Conservation (phyloP, 2,888 invertebrate species). For the Melanchra persicariae region DNA sequence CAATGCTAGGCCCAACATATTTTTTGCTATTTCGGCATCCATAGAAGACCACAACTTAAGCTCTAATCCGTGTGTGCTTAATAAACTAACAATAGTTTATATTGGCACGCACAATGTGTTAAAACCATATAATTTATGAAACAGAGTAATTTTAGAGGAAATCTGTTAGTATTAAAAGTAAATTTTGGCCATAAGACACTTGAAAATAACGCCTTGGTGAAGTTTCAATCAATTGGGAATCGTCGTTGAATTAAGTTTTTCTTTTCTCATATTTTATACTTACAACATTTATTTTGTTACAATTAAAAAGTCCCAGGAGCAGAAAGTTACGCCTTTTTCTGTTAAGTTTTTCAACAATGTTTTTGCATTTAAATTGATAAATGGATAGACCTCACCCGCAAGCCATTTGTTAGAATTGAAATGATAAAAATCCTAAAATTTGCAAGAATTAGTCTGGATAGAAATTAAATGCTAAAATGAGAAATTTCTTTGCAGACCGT, state of each 20-base stretch:
- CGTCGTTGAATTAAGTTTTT: no score
- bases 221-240: no score
- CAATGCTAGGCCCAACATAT: not conserved
- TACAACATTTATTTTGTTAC: conserved; percentile 31
- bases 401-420: conserved; percentile 26
- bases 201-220: not conserved
- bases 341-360: conserved; percentile 38
- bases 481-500: not conserved
- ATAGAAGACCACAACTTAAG: no score
- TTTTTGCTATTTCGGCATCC: no score
- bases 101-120: no score
- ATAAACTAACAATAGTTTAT: no score
- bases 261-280: no score
- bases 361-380: conserved; percentile 53
- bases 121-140: no score
- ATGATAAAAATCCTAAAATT: conserved; percentile 5
- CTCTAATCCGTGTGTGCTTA: no score
- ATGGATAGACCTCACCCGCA: conserved; percentile 29
- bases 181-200: not conserved
- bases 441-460: not conserved
- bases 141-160: no score
- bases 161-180: no score
- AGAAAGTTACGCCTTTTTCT: conserved; percentile 48
- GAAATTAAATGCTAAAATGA: not conserved
- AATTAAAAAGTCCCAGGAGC: conserved; percentile 26